A percentile compares a stretch with the other conserved stretches of the same genome.
Evolutionary conservation across 1,140 invertebrate genomes (phyloP).

Genomic region (Yoshiicerus persimilis): DNA sequence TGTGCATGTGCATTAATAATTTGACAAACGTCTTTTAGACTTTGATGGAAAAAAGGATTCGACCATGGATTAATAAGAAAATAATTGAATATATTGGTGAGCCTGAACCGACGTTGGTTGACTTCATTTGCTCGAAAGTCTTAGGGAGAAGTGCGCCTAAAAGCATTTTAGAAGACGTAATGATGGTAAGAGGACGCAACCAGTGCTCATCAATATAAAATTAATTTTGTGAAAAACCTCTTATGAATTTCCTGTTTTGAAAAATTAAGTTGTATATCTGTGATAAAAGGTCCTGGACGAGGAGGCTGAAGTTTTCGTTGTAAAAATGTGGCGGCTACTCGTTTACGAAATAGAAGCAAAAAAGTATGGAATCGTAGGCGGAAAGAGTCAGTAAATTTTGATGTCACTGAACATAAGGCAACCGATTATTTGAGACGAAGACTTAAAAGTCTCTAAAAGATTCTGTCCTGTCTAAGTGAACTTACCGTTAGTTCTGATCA

Average conservation of each 20-base stretch:
- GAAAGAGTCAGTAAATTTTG: background rate
- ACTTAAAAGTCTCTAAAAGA: background rate
- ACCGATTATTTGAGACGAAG: background rate
- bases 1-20: no score
- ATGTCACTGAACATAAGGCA: background rate
- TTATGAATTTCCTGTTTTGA: background rate
- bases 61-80: conserved; percentile 99
- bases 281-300: conserved; percentile 89
- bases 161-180: conserved; percentile 94
- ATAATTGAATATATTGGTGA: conserved; percentile 99
- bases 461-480: background rate
- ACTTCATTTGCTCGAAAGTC: conserved; percentile 99
- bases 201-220: background rate
- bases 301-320: conserved; percentile 98
- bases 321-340: conserved; percentile 98
- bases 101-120: conserved; percentile 95
- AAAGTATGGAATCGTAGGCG: conserved; percentile 69
- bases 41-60: conserved; percentile 94
- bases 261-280: conserved; percentile 28
- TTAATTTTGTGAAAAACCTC: background rate
- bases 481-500: background rate
- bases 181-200: conserved; percentile 73
- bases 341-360: conserved; percentile 99
- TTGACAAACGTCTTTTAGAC: conserved; percentile 55
- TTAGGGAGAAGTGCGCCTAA: conserved; percentile 87